Evolutionary conservation across 1,140 invertebrate genomes (phyloP).

Genomic region (Macrocentrus cingulum): DNA sequence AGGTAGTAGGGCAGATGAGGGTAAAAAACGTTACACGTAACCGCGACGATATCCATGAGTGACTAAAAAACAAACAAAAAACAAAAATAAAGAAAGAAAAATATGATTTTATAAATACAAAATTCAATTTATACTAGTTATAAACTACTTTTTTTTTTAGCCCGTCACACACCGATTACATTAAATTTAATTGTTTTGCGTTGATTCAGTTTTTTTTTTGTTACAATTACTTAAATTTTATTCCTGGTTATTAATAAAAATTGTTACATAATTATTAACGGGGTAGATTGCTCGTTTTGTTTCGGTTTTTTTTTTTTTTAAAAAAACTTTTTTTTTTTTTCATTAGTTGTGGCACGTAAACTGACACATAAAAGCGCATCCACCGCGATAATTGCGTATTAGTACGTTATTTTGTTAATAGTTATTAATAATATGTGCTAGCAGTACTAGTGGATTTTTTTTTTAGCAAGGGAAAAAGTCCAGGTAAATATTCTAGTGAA

Average conservation of each 20-base stretch:
- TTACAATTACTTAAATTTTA: conserved; percentile 44
- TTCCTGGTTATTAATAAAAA: conserved; percentile 51
- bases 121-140: background rate
- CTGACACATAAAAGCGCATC: conserved; percentile 20
- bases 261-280: conserved; percentile 50
- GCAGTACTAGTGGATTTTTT: background rate
- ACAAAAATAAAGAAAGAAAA: conserved; percentile 13
- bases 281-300: conserved; percentile 6
- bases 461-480: conserved; percentile 5
- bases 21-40: conserved; percentile 8
- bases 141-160: too few species aligned
- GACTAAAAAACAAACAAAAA: conserved; percentile 13
- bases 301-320: background rate
- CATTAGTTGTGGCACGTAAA: conserved; percentile 30
- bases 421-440: conserved; percentile 16
- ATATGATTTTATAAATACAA: background rate
- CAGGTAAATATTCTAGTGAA: conserved; percentile 23
- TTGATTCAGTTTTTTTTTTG: conserved; percentile 25
- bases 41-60: conserved; percentile 13
- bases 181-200: background rate
- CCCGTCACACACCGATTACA: background rate
- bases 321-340: background rate
- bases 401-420: conserved; percentile 10
- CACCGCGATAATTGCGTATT: conserved; percentile 18
- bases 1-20: background rate